Base-by-base conservation (phyloP, 2,888 invertebrate genomes). In the Sussaba pulchella region DNA sequence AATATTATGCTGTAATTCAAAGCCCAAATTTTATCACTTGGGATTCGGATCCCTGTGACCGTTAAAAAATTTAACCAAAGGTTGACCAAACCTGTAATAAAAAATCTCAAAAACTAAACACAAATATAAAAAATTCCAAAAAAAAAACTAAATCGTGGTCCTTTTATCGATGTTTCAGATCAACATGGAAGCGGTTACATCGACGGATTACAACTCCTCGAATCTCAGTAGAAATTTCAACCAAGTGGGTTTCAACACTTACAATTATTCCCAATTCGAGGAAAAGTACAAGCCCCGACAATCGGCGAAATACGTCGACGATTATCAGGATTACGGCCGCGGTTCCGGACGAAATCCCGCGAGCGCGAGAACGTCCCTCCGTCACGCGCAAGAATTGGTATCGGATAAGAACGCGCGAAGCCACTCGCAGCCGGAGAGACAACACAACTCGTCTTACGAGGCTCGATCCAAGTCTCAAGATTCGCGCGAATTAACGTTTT, bases 121-220 rank as follows among this genome's bases (percentile, higher is more conserved):
- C n/a, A n/a, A n/a, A n/a, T n/a, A n/a, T n/a, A n/a, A n/a, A n/a
- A n/a, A n/a, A n/a, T n/a, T n/a, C 6, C 26, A 9, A 31, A 31
- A 31, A 17, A 1, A 9, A 31, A 57, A 10, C 21, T 70, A 64
- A 43, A 66, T 59, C 17, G 24, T n/a, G 24, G 21, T 31, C 24
- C 47, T 43, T 72, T 9, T 4, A 17, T 75, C 47, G 8, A 19
- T 85, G 78, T 93, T 93, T 3, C 92, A 94, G 94, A 93, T 94
- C 84, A 93, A 94, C 86, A 92, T 94, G 93, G 93, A 93, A 80
- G 91, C 93, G 43, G 93, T 93, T 75, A 93, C 93, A 73, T 93
- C 93, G 61, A 92, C 91, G 61, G 93, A 93, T 69, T 93, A 93
- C 90, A 90, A 92, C 63, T 88, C 92, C 24, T 90, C 92, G 70